Evolutionary conservation across 2,888 invertebrate species (phyloP).

Genomic region (Malacosoma neustria): DNA sequence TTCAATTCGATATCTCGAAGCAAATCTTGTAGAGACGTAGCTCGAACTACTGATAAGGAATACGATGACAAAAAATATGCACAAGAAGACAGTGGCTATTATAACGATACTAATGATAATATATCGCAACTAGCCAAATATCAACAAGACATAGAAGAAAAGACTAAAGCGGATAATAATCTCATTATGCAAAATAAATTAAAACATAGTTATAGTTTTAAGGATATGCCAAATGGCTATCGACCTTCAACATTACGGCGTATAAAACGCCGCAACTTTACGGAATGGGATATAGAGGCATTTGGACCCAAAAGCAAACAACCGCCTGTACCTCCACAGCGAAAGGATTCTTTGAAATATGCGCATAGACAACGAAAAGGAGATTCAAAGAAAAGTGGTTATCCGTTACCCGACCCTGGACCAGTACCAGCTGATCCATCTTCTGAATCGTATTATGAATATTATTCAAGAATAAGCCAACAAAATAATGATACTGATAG

Average conservation of each 20-base stretch:
- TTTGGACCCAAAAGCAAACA: constrained; percentile 48
- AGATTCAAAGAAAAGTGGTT: constrained; percentile 56
- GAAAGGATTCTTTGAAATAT: constrained; percentile 69
- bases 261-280: constrained; percentile 71
- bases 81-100: constrained; percentile 44
- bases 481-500: constrained; percentile 67
- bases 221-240: constrained; percentile 77
- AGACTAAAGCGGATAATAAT: constrained; percentile 66
- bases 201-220: constrained; percentile 74
- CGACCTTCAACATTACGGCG: constrained; percentile 74
- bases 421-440: constrained; percentile 62
- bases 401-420: constrained; percentile 61
- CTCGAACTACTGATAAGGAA: constrained; percentile 41
- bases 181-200: constrained; percentile 68
- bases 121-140: constrained; percentile 76
- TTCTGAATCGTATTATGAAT: constrained; percentile 68
- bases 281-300: constrained; percentile 74
- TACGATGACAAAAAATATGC: constrained; percentile 42
- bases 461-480: constrained; percentile 67
- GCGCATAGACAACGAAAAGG: constrained; percentile 65
- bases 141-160: constrained; percentile 75
- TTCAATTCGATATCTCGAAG: constrained; percentile 68
- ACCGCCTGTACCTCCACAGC: constrained; percentile 55
- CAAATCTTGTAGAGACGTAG: constrained; percentile 65
- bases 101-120: constrained; percentile 49